These are phyloP conservation scores for Spermophilus dauricus DNA, from an alignment of 2,113 vertebrate species.

Conservation along the genomic window DNA sequence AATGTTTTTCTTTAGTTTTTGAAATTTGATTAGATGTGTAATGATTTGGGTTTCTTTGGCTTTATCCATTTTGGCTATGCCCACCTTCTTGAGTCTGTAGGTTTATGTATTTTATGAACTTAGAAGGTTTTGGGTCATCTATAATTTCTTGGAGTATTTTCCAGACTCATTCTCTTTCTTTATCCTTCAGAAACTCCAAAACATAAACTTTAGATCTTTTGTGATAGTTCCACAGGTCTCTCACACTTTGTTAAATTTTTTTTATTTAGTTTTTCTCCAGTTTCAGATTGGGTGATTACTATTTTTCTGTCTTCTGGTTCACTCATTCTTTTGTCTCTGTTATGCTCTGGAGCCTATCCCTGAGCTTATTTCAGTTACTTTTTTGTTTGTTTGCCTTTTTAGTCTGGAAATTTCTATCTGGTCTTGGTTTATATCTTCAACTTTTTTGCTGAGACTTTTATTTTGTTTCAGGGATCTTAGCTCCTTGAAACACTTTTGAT, in stretches of 20 bases:
- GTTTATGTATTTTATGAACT: too few species aligned
- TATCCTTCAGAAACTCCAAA: too few species aligned
- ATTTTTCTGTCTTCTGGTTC: too few species aligned
- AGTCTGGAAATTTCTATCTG: not conserved
- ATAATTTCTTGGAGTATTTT: too few species aligned
- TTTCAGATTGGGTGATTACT: not conserved
- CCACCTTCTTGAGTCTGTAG: not conserved
- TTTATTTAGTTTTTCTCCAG: not conserved
- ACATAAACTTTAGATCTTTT: not conserved
- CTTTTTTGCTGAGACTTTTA: not conserved
- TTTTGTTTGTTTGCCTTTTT: not conserved
- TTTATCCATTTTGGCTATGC: too few species aligned
- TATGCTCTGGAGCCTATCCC: not conserved
- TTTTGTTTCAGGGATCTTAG: slow-evolving; percentile 17
- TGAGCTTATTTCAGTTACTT: not conserved
- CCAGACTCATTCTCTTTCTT: too few species aligned
- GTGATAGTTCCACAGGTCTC: not conserved
- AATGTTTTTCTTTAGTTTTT: too few species aligned
- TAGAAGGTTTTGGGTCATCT: too few species aligned
- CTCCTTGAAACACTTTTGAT: not conserved
- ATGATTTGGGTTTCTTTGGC: too few species aligned
- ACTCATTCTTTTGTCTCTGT: not conserved
- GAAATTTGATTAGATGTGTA: too few species aligned
- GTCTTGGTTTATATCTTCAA: not conserved
- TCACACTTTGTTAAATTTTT: not conserved